Conservation (phyloP, 92 coral and sea anemone species). For the Porites divaricata region DNA sequence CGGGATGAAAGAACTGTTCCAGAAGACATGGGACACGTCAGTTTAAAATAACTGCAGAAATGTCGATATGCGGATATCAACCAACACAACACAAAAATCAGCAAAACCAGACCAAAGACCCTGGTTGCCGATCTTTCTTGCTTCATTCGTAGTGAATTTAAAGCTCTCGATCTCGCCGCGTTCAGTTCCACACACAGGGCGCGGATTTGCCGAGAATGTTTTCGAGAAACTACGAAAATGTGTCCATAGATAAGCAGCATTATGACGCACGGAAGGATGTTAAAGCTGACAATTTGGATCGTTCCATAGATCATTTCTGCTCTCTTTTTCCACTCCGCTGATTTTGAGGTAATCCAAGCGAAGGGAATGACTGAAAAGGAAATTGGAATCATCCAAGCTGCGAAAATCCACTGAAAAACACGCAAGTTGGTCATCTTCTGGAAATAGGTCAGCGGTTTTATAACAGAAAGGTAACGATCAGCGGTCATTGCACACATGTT, state of each 20-base stretch:
- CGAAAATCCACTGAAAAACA: slow-evolving; percentile 6
- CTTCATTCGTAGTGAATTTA: background rate
- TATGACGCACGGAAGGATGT: slow-evolving; percentile 21
- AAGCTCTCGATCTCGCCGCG: background rate
- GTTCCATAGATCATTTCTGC: slow-evolving; percentile 18
- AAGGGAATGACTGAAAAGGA: slow-evolving; percentile 10
- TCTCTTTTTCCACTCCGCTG: background rate
- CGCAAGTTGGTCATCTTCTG: slow-evolving; percentile 16
- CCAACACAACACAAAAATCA: slow-evolving; percentile 38
- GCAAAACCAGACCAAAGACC: slow-evolving; percentile 33
- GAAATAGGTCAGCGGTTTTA: slow-evolving; percentile 14
- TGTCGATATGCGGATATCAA: slow-evolving; percentile 12
- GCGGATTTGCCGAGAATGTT: slow-evolving; percentile 30
- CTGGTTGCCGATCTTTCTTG: slow-evolving; percentile 35
- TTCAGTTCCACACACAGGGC: background rate
- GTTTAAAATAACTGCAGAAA: background rate
- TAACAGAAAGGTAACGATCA: slow-evolving; percentile 31
- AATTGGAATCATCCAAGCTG: slow-evolving; percentile 25
- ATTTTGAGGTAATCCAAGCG: slow-evolving; percentile 25
- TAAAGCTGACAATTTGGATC: slow-evolving; percentile 17
- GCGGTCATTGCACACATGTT: slow-evolving; percentile 82
- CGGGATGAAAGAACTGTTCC: slow-evolving; percentile 1
- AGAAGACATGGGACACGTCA: background rate
- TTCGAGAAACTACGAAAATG: slow-evolving; percentile 29
- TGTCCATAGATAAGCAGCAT: slow-evolving; percentile 36